Conservation (phyloP, 64 coral and sea anemone species). For the Montipora foliosa region DNA sequence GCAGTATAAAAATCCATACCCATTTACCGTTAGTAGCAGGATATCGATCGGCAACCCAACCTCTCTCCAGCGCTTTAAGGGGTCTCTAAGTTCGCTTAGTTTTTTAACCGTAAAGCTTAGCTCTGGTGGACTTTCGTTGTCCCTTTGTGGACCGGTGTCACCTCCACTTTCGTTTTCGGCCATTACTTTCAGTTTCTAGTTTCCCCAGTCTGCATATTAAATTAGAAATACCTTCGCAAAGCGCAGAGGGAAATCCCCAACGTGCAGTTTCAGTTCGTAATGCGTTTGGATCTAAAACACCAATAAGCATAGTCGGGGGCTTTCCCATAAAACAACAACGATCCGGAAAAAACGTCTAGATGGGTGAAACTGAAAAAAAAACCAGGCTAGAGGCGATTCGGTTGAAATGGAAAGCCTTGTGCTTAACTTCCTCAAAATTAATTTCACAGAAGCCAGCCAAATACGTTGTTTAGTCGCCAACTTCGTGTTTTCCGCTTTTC, state of each 20-base stretch:
- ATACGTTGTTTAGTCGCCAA: no score
- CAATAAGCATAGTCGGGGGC: no score
- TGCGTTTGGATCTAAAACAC: no score
- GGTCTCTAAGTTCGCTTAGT: background rate
- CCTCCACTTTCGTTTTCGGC: background rate
- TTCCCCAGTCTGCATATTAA: background rate
- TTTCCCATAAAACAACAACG: background rate
- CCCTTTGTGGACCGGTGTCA: background rate
- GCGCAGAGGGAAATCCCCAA: background rate
- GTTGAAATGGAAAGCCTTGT: no score
- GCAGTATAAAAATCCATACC: background rate
- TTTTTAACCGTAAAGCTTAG: background rate
- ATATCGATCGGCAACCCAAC: constrained; percentile 11
- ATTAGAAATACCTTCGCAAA: background rate
- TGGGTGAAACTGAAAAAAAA: no score
- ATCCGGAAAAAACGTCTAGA: background rate
- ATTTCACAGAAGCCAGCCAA: no score
- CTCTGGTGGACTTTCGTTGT: background rate
- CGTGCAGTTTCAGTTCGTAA: background rate
- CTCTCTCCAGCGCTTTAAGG: background rate
- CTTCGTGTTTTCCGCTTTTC: no score
- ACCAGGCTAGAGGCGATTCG: no score
- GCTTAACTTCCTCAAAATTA: no score
- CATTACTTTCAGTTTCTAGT: background rate
- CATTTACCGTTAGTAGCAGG: background rate